phyloP scores from a whole-genome alignment of 2,113 vertebrate species.

The Falco punctatus region DNA sequence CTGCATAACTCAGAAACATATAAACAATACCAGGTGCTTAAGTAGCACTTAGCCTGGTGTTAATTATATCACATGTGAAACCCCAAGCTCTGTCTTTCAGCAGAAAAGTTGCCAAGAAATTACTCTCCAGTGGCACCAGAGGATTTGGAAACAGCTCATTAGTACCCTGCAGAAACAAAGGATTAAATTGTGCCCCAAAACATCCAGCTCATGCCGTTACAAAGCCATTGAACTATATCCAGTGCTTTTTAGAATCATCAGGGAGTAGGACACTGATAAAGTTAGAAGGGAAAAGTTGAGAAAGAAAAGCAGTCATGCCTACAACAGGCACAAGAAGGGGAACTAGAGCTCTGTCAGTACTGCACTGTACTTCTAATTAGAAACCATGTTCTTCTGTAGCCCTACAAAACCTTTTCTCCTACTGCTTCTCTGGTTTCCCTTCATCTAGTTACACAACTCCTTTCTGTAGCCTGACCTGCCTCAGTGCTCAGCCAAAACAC shows the following conservation, averaged over 20 bases:
- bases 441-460: background rate
- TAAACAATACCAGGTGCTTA: slow-evolving; percentile 26
- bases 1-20: background rate
- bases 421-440: background rate
- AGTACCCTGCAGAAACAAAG: slow-evolving; percentile 24
- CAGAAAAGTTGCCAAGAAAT: slow-evolving; percentile 15
- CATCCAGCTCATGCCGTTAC: background rate
- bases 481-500: background rate
- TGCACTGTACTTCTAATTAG: background rate
- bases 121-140: background rate
- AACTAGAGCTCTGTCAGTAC: background rate
- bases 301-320: background rate
- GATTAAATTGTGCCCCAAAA: background rate
- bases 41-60: slow-evolving; percentile 31
- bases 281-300: background rate
- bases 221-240: background rate
- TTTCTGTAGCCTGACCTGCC: background rate
- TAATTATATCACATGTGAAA: slow-evolving; percentile 13
- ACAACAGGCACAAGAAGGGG: background rate
- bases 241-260: background rate
- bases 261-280: background rate
- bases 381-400: background rate
- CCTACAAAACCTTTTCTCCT: background rate
- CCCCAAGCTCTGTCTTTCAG: background rate
- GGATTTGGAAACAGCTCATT: slow-evolving; percentile 35